These are phyloP conservation scores for Colletes gigas DNA, from an alignment of 1,140 invertebrate genomes.

Conservation along the genomic window DNA sequence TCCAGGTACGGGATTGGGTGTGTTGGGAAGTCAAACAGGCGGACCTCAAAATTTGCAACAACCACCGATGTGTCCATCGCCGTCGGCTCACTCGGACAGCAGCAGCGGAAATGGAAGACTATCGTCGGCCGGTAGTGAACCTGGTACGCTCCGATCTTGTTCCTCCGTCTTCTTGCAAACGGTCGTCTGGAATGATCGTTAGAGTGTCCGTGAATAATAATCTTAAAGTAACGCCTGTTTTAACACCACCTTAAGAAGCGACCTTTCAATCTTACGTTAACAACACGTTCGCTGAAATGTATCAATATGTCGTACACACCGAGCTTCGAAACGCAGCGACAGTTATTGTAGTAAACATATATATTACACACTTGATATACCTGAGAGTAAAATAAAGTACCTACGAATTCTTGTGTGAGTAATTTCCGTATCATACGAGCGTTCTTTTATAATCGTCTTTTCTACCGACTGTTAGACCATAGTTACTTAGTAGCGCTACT, in stretches of 20 bases:
- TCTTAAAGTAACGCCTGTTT: constrained; percentile 18
- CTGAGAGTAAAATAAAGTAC: constrained; percentile 59
- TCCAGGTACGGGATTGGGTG: constrained; percentile 82
- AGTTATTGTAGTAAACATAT: constrained; percentile 57
- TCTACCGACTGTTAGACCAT: constrained; percentile 22
- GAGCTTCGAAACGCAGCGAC: constrained; percentile 24
- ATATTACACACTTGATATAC: constrained; percentile 40
- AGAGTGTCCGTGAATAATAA: constrained; percentile 30
- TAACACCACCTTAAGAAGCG: constrained; percentile 2
- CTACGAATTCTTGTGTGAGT: constrained; percentile 63
- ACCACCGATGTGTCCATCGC: constrained; percentile 87
- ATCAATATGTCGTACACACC: constrained; percentile 6
- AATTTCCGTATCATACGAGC: constrained; percentile 58
- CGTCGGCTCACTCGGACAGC: constrained; percentile 91
- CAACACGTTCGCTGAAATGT: constrained; percentile 15
- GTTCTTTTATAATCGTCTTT: constrained; percentile 40
- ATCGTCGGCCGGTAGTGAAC: constrained; percentile 89
- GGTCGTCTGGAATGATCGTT: constrained; percentile 56
- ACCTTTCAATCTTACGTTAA: constrained; percentile 1
- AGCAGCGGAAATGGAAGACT: constrained; percentile 89
- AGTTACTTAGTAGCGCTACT: constrained; percentile 29
- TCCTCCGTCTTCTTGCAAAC: constrained; percentile 63
- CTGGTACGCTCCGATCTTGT: constrained; percentile 79
- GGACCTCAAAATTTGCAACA: constrained; percentile 82
- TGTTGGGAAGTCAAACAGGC: constrained; percentile 82